Base-by-base conservation (phyloP, 2,797 vertebrate genomes). In the Thamnophis elegans region DNA sequence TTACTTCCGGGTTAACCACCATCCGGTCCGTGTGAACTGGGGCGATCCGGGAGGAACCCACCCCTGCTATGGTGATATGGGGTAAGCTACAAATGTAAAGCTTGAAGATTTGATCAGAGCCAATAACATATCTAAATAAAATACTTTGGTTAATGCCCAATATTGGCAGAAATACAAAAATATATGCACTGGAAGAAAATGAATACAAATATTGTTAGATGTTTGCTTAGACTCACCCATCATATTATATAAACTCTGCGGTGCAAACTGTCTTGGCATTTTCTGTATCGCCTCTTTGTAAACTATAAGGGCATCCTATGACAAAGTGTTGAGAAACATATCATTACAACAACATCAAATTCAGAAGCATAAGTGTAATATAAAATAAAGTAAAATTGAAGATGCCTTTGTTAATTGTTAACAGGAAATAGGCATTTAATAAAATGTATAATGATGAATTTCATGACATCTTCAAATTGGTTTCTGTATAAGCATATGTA, bases 171-270 rank as follows among this genome's bases (percentile, higher is more conserved):
- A 47, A 47, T 36, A 36, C 55, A 88, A 59, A 36, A 58, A 11
- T 25, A 42, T 88, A 11, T 58, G 20, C 87, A 32, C 32, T 56
- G 53, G n/a, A 88, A 58, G 32, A 58, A 58, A 88, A 56, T 42
- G 25, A 82, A 82, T 10, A 58, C 32, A 82, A 59, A 87, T 68
- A 32, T 82, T 87, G 14, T 87, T 28, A 90, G 36, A n/a, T 73
- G 60, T 56, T 73, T 51, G 36, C 9, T 54, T 78, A 18, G 47
- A 97, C 99, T 98, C 97, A 99, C 99, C 99, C 98, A 99, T 99
- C 99, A 99, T 99, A 97, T 99, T 99, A 97, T 99, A 99, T 92
- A 99, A 98, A 95, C 99, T 99, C 97, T 99, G 99, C n/a, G 99
- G 99, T 94, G 99, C 99, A 98, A 99, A 99, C 92, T 99, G 99